A percentile compares a stretch with the other conserved stretches of the same genome.
Evolutionary conservation across 2,888 invertebrate genomes (phyloP).

Genomic region (Cosmia trapezina): DNA sequence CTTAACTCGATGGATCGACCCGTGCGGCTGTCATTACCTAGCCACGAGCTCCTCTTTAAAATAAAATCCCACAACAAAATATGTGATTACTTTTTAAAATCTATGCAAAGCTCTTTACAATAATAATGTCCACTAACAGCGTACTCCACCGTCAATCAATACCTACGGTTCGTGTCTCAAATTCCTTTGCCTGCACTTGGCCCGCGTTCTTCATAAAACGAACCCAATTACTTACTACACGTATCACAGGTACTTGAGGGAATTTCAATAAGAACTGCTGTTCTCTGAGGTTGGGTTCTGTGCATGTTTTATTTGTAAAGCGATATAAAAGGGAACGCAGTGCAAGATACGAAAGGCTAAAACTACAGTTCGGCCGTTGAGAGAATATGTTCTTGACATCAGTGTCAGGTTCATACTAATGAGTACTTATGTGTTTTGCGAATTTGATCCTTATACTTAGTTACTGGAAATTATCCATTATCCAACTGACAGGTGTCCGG

Average conservation of each 20-base stretch:
- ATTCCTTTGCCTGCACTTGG: constrained; percentile 30
- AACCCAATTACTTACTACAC: constrained; percentile 70
- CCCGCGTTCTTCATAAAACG: constrained; percentile 70
- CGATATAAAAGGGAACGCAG: background rate
- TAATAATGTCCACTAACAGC: background rate
- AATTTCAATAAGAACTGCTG: constrained; percentile 27
- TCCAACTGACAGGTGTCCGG: too few relatives aligned
- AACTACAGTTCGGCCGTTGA: too few relatives aligned
- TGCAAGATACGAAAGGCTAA: background rate
- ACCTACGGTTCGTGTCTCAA: constrained; percentile 38
- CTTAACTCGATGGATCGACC: too few relatives aligned
- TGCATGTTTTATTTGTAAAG: constrained; percentile 1
- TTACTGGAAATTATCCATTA: too few relatives aligned
- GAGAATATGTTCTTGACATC: too few relatives aligned
- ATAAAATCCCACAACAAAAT: background rate
- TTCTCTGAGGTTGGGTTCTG: constrained; percentile 34
- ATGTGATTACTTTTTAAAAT: background rate
- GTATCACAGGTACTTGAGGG: constrained; percentile 9
- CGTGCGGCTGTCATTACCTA: too few relatives aligned
- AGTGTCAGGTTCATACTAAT: too few relatives aligned
- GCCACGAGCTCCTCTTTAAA: background rate
- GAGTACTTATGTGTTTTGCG: too few relatives aligned
- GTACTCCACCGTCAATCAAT: background rate
- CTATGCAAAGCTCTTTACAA: background rate
- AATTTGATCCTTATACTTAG: too few relatives aligned